Conservation (phyloP, 2,113 vertebrate genomes). For the Pangasianodon hypophthalmus region DNA sequence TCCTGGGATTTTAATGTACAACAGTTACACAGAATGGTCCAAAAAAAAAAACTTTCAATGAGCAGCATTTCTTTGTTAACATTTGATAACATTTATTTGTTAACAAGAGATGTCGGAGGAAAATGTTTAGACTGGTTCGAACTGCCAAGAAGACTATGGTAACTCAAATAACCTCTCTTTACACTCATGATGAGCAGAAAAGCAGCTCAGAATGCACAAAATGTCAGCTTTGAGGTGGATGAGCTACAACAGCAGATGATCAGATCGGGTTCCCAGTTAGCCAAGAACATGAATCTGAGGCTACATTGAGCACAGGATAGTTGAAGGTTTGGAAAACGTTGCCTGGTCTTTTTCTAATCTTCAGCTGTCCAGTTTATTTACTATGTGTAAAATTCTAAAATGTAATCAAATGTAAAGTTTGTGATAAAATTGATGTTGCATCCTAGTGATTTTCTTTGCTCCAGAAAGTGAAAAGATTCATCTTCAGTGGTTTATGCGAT, state of each 20-base stretch:
- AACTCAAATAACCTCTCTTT: neutral
- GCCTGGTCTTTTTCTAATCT: neutral
- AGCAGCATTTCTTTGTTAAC: neutral
- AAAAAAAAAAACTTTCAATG: neutral
- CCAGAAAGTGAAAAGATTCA: neutral
- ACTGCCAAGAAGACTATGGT: neutral
- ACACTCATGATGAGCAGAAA: neutral
- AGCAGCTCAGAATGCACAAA: neutral
- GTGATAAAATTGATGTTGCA: no score
- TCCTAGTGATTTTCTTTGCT: neutral
- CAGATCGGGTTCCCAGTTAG: neutral
- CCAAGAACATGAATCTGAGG: neutral
- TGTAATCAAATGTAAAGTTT: neutral
- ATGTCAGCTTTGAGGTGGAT: neutral
- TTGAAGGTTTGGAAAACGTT: neutral
- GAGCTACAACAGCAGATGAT: neutral
- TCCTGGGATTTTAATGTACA: neutral
- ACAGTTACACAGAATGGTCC: neutral
- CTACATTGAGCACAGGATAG: neutral
- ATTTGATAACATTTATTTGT: neutral
- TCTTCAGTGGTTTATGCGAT: neutral
- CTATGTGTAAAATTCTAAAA: neutral
- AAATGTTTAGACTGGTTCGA: neutral
- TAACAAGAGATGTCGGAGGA: neutral
- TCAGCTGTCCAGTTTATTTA: neutral